Base-by-base conservation (phyloP, 2,113 vertebrate genomes). In the Corynorhinus townsendii region DNA sequence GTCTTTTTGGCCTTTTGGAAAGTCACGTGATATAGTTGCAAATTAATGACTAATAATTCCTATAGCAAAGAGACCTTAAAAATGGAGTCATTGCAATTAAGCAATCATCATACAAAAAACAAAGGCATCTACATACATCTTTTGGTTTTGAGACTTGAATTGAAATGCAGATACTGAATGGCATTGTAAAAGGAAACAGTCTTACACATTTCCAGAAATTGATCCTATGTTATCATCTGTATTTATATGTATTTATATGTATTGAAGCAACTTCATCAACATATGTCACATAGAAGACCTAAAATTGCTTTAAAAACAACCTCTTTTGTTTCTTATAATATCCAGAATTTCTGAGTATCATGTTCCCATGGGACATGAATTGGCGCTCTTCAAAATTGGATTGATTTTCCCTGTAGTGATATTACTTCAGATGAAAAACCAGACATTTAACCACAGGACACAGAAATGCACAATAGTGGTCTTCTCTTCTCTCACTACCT, bases 381-480 rank as follows among this genome's bases (percentile, higher is more conserved):
- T 89, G 26, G 33, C 4, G 9, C 4, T 11, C 49, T 40, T 82
- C 26, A 38, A 52, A 83, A 35, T 1, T 28, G 4, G 11, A 12
- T 72, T 30, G 11, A 22, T 62, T 52, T 80, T 22, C 16, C 7
- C 24, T 17, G 8, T 47, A 26, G 8, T 33, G 40, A 2, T 69
- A 28, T n/a, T 26, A 43, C 10, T 26, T 80, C 40, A 35, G 11
- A 62, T 49, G 24, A 38, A 35, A 54, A 59, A 64, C 19, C 12
- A 24, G n/a, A 3, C 5, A 2, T 64, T 91, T 17, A 7, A 38
- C 19, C 11, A n/a, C 11, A n/a, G 22, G 49, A 22, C 8, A 4
- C 2, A 15, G 7, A 1, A 30, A 66, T 7, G 19, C 38, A 22
- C 0, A 0, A 24, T 1, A 4, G 43, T 14, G 15, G 12, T 9